phyloP scores from a whole-genome alignment of 2,797 vertebrate species.

The Poeciliopsis turneri region DNA sequence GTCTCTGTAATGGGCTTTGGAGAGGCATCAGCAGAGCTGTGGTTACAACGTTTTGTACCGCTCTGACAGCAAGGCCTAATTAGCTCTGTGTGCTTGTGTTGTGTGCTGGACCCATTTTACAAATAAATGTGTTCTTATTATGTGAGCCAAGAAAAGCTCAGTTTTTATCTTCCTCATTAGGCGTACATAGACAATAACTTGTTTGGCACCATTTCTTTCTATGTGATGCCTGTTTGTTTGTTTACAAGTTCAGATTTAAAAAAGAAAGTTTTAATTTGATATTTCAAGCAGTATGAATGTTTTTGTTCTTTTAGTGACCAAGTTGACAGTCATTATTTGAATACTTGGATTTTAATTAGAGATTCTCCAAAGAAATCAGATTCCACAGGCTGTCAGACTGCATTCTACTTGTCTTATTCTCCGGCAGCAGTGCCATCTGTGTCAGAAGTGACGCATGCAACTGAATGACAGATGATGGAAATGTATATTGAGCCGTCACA shows the following conservation, averaged over 20 bases:
- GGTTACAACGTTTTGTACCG: slow-evolving; percentile 25
- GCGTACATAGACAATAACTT: slow-evolving; percentile 25
- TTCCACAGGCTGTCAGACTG: slow-evolving; percentile 30
- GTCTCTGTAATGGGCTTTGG: slow-evolving; percentile 32
- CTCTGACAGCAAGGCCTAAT: slow-evolving; percentile 44
- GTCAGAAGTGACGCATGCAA: slow-evolving; percentile 42
- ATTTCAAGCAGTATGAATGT: neutral
- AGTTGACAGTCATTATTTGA: neutral
- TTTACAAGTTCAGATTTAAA: neutral
- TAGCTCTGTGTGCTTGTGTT: slow-evolving; percentile 31
- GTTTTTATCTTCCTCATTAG: slow-evolving; percentile 28
- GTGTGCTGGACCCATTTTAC: slow-evolving; percentile 6
- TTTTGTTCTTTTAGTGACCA: neutral
- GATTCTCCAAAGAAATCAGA: slow-evolving; percentile 27
- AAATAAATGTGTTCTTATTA: slow-evolving; percentile 11
- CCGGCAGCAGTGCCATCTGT: slow-evolving; percentile 47
- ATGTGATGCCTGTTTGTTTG: neutral
- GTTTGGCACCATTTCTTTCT: slow-evolving; percentile 32
- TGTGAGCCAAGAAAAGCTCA: slow-evolving; percentile 8
- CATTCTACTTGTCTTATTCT: slow-evolving; percentile 25
- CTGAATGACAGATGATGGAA: slow-evolving; percentile 41
- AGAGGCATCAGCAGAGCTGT: slow-evolving; percentile 6
- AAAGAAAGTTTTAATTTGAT: neutral
- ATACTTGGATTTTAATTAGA: slow-evolving; percentile 1
- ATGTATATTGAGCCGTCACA: slow-evolving; percentile 40